phyloP scores from a whole-genome alignment of 2,113 vertebrate species.

The Sphaerodactylus townsendi region DNA sequence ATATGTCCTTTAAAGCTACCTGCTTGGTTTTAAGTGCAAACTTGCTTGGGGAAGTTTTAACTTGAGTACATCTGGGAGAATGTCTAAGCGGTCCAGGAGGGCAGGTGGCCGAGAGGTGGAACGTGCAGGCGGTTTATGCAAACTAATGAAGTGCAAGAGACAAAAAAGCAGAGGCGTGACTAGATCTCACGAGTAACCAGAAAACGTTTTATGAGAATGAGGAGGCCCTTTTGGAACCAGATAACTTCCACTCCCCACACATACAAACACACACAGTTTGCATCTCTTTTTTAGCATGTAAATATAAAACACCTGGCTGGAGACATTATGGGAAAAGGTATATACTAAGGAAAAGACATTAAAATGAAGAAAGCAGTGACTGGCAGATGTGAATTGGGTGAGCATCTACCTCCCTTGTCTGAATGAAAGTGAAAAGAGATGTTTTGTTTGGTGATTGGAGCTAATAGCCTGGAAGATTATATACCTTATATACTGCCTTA shows the following conservation, averaged over 20 bases:
- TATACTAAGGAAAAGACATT: neutral
- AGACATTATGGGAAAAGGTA: neutral
- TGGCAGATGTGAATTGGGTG: neutral
- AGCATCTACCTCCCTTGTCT: neutral
- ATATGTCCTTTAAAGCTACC: neutral
- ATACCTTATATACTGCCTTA: no score
- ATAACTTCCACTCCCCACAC: fast-evolving
- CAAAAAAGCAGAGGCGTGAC: neutral
- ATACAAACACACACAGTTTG: no score
- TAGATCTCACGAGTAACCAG: neutral
- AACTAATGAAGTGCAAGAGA: neutral
- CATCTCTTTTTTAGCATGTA: neutral
- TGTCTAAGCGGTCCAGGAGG: neutral
- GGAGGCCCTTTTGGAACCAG: fast-evolving
- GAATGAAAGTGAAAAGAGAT: neutral
- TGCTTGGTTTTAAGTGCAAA: neutral
- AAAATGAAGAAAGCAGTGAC: neutral
- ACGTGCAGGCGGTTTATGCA: fast-evolving
- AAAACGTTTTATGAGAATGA: neutral
- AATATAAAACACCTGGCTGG: neutral
- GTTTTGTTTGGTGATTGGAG: neutral
- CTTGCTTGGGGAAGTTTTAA: neutral
- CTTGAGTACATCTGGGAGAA: neutral
- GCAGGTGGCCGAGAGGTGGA: neutral
- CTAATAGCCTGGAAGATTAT: neutral